phyloP scores from a whole-genome alignment of 2,797 vertebrate species.

The Hirundo rustica region DNA sequence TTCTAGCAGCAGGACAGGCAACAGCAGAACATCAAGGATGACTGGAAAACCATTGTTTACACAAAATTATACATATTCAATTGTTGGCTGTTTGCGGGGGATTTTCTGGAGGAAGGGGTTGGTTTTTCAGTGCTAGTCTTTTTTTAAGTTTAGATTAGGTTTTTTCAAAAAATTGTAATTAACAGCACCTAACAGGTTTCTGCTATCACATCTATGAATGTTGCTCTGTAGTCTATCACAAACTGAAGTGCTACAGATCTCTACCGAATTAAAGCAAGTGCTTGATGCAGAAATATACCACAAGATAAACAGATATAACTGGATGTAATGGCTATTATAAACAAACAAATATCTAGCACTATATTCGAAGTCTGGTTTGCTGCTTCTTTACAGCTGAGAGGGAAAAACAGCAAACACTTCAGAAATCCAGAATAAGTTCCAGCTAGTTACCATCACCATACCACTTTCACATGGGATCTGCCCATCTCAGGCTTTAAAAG shows the following conservation, averaged over 20 bases:
- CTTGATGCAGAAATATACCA: background rate
- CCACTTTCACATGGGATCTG: background rate
- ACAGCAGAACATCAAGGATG: background rate
- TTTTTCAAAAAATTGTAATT: fast-evolving
- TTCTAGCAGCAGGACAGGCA: background rate
- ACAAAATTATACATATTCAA: background rate
- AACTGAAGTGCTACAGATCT: background rate
- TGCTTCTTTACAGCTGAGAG: background rate
- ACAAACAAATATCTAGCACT: background rate
- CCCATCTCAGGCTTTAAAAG: background rate
- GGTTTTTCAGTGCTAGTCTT: background rate
- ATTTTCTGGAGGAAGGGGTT: background rate
- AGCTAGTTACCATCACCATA: background rate
- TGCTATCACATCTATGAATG: background rate
- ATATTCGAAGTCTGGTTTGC: background rate
- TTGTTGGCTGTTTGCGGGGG: background rate
- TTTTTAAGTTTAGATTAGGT: background rate
- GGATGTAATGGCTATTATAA: background rate
- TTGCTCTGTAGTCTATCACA: background rate
- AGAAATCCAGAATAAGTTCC: background rate
- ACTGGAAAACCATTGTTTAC: fast-evolving
- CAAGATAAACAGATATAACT: background rate
- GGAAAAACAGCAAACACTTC: background rate
- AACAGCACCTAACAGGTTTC: background rate
- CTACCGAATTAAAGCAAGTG: background rate